Evolutionary conservation across 2,888 invertebrate genomes (phyloP).

Genomic region (Orgyia antiqua): DNA sequence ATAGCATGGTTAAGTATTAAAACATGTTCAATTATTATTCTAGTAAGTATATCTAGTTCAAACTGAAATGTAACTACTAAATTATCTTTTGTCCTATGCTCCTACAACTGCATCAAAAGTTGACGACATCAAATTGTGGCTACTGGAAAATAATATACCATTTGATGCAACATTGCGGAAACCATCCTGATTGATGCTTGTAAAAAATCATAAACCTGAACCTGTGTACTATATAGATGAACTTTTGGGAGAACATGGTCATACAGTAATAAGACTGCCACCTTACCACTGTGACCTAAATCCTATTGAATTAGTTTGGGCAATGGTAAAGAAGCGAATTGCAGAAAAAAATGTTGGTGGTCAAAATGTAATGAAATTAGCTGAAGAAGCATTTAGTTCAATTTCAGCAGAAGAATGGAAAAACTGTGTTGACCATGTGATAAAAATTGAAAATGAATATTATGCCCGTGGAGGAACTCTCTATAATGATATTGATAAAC

Average conservation of each 20-base stretch:
- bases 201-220: conserved; percentile 11
- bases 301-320: conserved; percentile 21
- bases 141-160: conserved; percentile 15
- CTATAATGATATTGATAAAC: no score
- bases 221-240: conserved; percentile 19
- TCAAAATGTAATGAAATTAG: not conserved
- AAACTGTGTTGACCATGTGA: not conserved
- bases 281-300: conserved; percentile 19
- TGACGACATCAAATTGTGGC: conserved; percentile 17
- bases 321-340: conserved; percentile 1
- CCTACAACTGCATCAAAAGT: conserved; percentile 1
- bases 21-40: no score
- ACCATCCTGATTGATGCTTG: conserved; percentile 13
- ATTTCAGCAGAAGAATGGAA: not conserved
- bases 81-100: not conserved
- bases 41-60: no score
- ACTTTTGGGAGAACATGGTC: conserved; percentile 6
- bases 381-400: not conserved
- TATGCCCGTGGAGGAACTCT: not conserved
- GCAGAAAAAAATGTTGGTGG: not conserved
- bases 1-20: no score
- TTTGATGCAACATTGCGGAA: conserved; percentile 16
- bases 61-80: not conserved
- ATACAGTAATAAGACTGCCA: conserved; percentile 5
- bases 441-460: conserved; percentile 2